phyloP scores from a whole-genome alignment of 1,140 invertebrate genomes.

The Drosophila melanica region DNA sequence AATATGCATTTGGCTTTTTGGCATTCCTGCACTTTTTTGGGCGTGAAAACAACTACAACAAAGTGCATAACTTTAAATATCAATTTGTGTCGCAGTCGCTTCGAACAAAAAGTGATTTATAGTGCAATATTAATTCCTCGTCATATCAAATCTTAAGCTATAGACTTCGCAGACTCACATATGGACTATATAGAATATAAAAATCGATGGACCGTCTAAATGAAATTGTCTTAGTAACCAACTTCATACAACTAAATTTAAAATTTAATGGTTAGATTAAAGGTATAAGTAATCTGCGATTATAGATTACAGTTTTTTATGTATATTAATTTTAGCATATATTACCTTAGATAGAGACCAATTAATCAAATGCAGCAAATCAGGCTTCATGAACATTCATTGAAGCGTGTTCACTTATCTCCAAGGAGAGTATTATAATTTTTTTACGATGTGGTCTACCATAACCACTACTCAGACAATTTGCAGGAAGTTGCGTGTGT shows the following conservation, averaged over 20 bases:
- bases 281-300: no score
- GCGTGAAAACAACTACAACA: slow-evolving; percentile 22
- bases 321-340: no score
- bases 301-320: no score
- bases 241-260: no score
- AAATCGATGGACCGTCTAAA: no score
- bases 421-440: neutral
- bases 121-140: neutral
- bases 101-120: no score
- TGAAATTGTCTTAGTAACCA: no score
- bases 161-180: no score
- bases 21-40: slow-evolving; percentile 12
- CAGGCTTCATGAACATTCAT: neutral
- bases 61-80: slow-evolving; percentile 35
- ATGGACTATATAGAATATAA: no score
- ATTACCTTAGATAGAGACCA: no score
- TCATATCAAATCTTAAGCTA: neutral
- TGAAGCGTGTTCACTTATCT: slow-evolving; percentile 13
- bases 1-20: slow-evolving; percentile 32
- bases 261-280: no score
- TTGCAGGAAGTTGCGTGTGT: slow-evolving; percentile 56
- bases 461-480: slow-evolving; percentile 30
- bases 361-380: neutral
- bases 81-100: neutral
- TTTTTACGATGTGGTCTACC: slow-evolving; percentile 5